Percentiles rank a stretch among this genome's conserved stretches.
These are phyloP conservation scores for Trichogramma dendrolimi DNA, from an alignment of 2,888 invertebrate genomes.

Conservation along the genomic window DNA sequence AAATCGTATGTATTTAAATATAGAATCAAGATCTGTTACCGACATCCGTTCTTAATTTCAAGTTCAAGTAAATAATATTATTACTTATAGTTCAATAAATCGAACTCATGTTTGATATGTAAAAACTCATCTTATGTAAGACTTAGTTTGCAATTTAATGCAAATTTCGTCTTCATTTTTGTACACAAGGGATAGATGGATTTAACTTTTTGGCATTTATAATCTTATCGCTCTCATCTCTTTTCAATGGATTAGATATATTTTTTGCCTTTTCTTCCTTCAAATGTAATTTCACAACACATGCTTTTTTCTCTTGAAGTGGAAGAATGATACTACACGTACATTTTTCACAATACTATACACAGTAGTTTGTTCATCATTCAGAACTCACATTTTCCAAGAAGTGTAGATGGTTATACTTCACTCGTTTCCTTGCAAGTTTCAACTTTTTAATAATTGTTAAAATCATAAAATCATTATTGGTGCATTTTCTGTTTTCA, in stretches of 20 bases:
- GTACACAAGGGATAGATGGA: slow-evolving; percentile 29
- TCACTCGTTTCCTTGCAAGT: too few relatives aligned
- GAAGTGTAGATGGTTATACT: too few relatives aligned
- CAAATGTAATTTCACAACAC: not conserved
- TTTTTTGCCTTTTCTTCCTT: not conserved
- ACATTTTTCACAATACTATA: not conserved
- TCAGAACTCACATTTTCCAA: not conserved
- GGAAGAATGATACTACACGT: too few relatives aligned
- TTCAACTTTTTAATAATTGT: too few relatives aligned
- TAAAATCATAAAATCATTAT: too few relatives aligned
- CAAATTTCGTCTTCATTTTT: not conserved
- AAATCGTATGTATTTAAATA: too few relatives aligned
- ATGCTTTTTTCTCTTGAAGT: not conserved
- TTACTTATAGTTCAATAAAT: too few relatives aligned
- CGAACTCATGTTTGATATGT: not conserved
- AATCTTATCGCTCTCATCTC: not conserved
- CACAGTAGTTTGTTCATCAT: not conserved
- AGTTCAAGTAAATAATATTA: too few relatives aligned
- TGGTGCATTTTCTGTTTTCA: too few relatives aligned
- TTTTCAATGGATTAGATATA: not conserved
- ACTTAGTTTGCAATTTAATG: not conserved
- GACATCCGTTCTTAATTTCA: too few relatives aligned
- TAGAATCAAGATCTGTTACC: too few relatives aligned
- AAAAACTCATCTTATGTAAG: not conserved
- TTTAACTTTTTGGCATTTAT: slow-evolving; percentile 7